A percentile compares a stretch with the other conserved stretches of the same genome.
These are phyloP conservation scores for Tenthredo livida DNA, from an alignment of 2,888 invertebrate genomes.

Conservation along the genomic window DNA sequence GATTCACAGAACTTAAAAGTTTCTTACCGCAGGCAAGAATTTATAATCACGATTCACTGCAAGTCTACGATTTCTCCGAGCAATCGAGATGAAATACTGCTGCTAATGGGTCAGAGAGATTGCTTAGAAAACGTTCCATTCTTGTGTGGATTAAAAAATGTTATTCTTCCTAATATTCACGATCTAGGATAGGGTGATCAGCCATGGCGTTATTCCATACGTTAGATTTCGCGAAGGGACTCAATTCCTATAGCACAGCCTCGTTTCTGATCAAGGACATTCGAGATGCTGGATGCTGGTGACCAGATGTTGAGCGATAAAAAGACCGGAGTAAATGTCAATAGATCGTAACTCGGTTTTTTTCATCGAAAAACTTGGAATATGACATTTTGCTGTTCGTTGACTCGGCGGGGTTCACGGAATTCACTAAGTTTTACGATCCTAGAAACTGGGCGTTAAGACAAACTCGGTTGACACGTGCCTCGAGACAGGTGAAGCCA, in stretches of 20 bases:
- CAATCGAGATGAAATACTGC: conserved; percentile 25
- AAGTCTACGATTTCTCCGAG: conserved; percentile 40
- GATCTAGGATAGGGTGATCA: not conserved
- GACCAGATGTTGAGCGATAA: conserved; percentile 9
- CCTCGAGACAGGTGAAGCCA: conserved; percentile 30
- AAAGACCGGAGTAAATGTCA: not conserved
- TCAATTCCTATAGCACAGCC: not conserved
- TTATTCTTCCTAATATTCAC: not conserved
- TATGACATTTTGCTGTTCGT: not conserved
- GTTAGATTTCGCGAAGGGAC: not conserved
- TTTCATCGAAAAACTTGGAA: not conserved
- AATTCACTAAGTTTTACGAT: not conserved
- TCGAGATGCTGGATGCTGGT: not conserved
- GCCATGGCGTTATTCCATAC: not conserved
- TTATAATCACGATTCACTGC: conserved; percentile 16
- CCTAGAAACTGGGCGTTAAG: not conserved
- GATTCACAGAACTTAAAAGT: not conserved
- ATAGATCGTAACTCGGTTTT: conserved; percentile 12
- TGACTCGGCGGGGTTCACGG: not conserved
- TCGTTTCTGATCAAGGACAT: not conserved
- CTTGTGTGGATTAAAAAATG: not conserved
- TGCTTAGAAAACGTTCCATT: conserved; percentile 19
- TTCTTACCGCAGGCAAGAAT: conserved; percentile 20
- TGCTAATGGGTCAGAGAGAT: conserved; percentile 39
- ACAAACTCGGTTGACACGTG: conserved; percentile 21